These are phyloP conservation scores for Dascillus cervinus DNA, from an alignment of 2,888 invertebrate species.

Conservation along the genomic window DNA sequence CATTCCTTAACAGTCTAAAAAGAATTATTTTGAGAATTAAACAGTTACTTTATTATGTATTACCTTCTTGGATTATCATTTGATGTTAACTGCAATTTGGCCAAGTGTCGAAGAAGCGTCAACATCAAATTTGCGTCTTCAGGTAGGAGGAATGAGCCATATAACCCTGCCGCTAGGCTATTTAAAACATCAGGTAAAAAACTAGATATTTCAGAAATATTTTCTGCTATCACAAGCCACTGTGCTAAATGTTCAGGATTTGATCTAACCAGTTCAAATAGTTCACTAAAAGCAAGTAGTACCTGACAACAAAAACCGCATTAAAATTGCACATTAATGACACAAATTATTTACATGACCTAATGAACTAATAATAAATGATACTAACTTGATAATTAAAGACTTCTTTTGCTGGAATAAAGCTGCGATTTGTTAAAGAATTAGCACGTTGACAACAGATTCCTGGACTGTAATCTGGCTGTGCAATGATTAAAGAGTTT, in stretches of 20 bases:
- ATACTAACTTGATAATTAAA: slow-evolving; percentile 71
- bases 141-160: slow-evolving; percentile 65
- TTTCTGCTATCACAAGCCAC: slow-evolving; percentile 61
- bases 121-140: slow-evolving; percentile 65
- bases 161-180: slow-evolving; percentile 57
- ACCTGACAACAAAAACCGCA: slow-evolving; percentile 12
- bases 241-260: slow-evolving; percentile 64
- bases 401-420: slow-evolving; percentile 76
- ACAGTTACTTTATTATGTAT: slow-evolving; percentile 6
- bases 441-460: slow-evolving; percentile 67
- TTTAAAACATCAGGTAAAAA: slow-evolving; percentile 42
- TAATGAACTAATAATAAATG: no score
- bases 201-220: slow-evolving; percentile 36
- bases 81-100: slow-evolving; percentile 62
- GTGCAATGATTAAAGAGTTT: slow-evolving; percentile 63
- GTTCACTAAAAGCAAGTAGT: slow-evolving; percentile 26
- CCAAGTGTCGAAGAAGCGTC: slow-evolving; percentile 58
- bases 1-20: slow-evolving; percentile 47
- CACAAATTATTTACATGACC: no score
- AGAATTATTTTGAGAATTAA: slow-evolving; percentile 2
- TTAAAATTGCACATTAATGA: no score
- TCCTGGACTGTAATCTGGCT: slow-evolving; percentile 65
- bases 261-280: slow-evolving; percentile 59
- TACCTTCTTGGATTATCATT: slow-evolving; percentile 59
- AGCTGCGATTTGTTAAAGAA: slow-evolving; percentile 54